These are phyloP conservation scores for Stomatorhinus ivindoensis DNA, from an alignment of 2,113 vertebrate species.

Conservation along the genomic window DNA sequence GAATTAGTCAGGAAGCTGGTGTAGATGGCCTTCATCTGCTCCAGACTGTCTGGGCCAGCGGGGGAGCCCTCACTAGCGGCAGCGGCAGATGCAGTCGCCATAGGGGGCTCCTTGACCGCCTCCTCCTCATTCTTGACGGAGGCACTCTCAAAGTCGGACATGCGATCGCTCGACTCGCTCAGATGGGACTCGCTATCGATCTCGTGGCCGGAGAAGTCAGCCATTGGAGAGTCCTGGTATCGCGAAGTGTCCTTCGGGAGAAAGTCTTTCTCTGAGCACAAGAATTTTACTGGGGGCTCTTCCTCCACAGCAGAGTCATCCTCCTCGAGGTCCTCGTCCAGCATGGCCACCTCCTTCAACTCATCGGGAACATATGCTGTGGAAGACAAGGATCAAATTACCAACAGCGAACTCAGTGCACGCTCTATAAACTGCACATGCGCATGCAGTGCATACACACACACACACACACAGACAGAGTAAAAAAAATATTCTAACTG, in stretches of 20 bases:
- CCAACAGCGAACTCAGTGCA: conserved; percentile 27
- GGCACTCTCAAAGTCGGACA: conserved; percentile 90
- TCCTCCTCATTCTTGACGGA: conserved; percentile 94
- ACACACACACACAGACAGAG: conserved; percentile 23
- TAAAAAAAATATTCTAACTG: conserved; percentile 38
- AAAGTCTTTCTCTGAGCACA: conserved; percentile 82
- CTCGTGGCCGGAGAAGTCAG: conserved; percentile 92
- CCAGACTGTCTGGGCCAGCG: conserved; percentile 78
- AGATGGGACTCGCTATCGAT: conserved; percentile 96
- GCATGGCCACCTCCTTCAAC: conserved; percentile 82
- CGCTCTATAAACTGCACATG: background rate
- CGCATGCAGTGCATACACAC: background rate
- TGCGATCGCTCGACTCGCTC: conserved; percentile 93
- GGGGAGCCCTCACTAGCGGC: conserved; percentile 65
- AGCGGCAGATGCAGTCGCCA: conserved; percentile 15
- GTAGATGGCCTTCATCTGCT: conserved; percentile 99
- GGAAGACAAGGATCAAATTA: conserved; percentile 46
- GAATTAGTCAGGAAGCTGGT: conserved; percentile 96
- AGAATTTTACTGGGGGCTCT: conserved; percentile 79
- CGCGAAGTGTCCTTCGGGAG: conserved; percentile 67
- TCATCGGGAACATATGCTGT: conserved; percentile 92
- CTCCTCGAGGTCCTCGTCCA: conserved; percentile 79
- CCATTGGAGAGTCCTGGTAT: conserved; percentile 83
- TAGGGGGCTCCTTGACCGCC: conserved; percentile 69
- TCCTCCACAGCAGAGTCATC: conserved; percentile 79